Percentiles rank a stretch among this genome's conserved stretches.
These are phyloP conservation scores for Telenomus remus DNA, from an alignment of 1,140 invertebrate species.

Conservation along the genomic window DNA sequence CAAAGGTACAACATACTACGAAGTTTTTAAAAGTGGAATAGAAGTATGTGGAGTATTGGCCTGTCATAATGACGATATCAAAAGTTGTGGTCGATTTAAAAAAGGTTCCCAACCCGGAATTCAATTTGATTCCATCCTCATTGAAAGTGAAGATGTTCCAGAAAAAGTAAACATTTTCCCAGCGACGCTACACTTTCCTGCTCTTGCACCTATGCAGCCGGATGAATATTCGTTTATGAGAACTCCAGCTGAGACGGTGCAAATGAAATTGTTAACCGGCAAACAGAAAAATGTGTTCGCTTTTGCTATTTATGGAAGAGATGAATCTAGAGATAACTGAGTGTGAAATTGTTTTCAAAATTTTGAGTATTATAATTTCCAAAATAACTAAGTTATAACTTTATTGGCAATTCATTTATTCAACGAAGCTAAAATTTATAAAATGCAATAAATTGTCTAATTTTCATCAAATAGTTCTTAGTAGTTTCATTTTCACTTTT, in stretches of 20 bases:
- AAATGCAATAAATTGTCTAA: too few relatives aligned
- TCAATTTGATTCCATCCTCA: slow-evolving; percentile 9
- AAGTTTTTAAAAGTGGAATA: not conserved
- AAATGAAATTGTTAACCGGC: not conserved
- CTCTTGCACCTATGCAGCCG: not conserved
- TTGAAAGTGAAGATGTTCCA: not conserved
- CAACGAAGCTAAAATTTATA: too few relatives aligned
- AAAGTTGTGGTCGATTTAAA: slow-evolving; percentile 47
- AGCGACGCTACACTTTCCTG: not conserved
- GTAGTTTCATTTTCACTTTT: too few relatives aligned
- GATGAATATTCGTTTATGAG: slow-evolving; percentile 7
- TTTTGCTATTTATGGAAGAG: slow-evolving; percentile 39
- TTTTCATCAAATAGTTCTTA: too few relatives aligned
- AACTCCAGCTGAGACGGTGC: not conserved
- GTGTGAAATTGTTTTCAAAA: too few relatives aligned
- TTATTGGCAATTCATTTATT: too few relatives aligned
- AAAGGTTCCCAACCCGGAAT: not conserved
- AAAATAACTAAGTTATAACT: too few relatives aligned
- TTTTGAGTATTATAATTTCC: too few relatives aligned
- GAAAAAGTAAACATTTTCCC: slow-evolving; percentile 10
- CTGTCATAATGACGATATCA: slow-evolving; percentile 43
- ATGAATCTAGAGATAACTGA: too few relatives aligned
- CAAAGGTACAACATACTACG: slow-evolving; percentile 6
- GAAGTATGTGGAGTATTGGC: slow-evolving; percentile 32
- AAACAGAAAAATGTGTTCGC: slow-evolving; percentile 13